Conservation (phyloP, 2,888 invertebrate genomes). For the Acrobasis consociella region DNA sequence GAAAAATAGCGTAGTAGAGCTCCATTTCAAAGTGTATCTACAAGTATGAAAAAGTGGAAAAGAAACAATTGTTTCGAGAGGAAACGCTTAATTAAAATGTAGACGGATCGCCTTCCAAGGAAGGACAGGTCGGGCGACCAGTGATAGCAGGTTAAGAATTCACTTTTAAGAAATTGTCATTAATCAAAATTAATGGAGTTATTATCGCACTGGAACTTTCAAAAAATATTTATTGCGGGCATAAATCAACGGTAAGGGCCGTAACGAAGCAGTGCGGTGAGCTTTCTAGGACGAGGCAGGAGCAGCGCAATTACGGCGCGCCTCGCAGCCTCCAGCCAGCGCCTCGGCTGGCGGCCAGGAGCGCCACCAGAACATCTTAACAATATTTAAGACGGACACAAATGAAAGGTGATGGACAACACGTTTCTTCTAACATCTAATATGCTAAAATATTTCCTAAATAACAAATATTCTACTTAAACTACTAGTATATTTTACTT, state of each 20-base stretch:
- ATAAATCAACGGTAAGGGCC: constrained; percentile 81
- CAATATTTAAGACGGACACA: neutral
- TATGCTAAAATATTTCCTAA: too few species aligned
- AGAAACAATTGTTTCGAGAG: constrained; percentile 66
- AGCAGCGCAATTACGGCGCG: constrained; percentile 51
- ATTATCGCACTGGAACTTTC: constrained; percentile 81
- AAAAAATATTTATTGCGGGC: constrained; percentile 79
- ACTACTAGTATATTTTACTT: too few species aligned
- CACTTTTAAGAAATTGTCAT: constrained; percentile 80
- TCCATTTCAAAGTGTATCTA: neutral
- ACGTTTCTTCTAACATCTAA: neutral
- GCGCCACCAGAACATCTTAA: neutral
- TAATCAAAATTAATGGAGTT: constrained; percentile 83
- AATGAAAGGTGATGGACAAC: neutral
- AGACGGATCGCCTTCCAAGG: constrained; percentile 58
- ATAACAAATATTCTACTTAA: too few species aligned
- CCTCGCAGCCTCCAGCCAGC: constrained; percentile 2
- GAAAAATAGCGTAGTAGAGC: neutral
- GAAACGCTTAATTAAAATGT: constrained; percentile 69
- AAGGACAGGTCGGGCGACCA: constrained; percentile 53
- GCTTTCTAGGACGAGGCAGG: constrained; percentile 76
- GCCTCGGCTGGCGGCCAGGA: neutral
- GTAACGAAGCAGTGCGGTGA: constrained; percentile 68
- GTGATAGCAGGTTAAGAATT: constrained; percentile 63
- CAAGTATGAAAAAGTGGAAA: constrained; percentile 35